Evolutionary conservation across 1,140 invertebrate genomes (phyloP), one percentile per base, ranked within the genome.

Genomic region (Stenopsyche tienmushanensis): DNA sequence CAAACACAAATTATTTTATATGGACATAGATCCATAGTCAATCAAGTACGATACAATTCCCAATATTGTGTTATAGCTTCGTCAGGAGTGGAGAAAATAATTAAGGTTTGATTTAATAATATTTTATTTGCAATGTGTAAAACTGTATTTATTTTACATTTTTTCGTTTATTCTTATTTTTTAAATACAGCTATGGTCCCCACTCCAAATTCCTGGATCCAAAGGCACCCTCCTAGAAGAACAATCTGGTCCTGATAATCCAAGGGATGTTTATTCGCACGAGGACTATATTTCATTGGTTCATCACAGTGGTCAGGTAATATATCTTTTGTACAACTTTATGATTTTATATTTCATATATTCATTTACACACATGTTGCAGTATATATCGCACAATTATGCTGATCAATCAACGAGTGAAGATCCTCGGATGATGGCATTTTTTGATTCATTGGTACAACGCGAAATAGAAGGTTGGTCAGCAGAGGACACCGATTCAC

Each of bases 341-440:
- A 10, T 8, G 8, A 39, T 23, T 53, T 53, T 23, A 23, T 3
- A 26, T 39, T 26, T 55, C 21, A 9, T 15, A 13, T 55, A 55
- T 8, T 45, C 8, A 49, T 20, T 49, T 53, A 17, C 15, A 20
- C 34, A 41, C 13, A 39, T 7, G 70, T 73, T 73, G 17, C 78
- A 89, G 81, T 85, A 89, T 64, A 88, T 90, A 78, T 87, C 88
- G 0, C 87, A 90, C 72, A 90, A 92, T 76, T 90, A 91, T 72
- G 90, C 88, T 70, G 86, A 91, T 66, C 88, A 93, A 70, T 94
- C 90, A 3, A 93, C 88, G 0, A 84, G 87, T 41, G 95, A 97
- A 79, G 94, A 97, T 79, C 89, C 92, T 1, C 83, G 92, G 47
- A 97, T 97, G 94, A 92, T 97, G 88, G 94, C 94, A 18, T 97